A percentile compares a stretch with the other conserved stretches of the same genome.
Evolutionary conservation across 2,888 invertebrate genomes (phyloP).

Genomic region (Nemurella pictetii): DNA sequence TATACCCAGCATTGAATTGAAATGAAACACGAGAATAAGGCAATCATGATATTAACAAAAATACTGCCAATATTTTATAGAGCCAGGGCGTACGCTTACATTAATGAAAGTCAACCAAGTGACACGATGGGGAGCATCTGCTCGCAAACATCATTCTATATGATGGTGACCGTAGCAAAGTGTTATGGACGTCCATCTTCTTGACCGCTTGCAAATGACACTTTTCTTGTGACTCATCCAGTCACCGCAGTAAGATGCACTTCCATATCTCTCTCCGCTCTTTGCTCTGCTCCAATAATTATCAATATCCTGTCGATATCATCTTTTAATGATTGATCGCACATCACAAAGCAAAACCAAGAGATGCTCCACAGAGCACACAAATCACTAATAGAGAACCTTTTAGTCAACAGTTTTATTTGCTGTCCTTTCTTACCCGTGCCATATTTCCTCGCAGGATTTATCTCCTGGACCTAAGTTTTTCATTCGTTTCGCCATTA

Average conservation of each 20-base stretch:
- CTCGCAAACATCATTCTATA: background rate
- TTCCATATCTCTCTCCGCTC: too few species aligned
- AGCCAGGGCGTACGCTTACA: background rate
- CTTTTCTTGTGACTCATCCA: too few species aligned
- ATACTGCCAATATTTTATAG: background rate
- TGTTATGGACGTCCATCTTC: background rate
- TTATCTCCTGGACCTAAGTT: conserved; percentile 17
- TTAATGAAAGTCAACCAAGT: background rate
- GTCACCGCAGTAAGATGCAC: too few species aligned
- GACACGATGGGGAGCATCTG: background rate
- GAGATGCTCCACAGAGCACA: background rate
- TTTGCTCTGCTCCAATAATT: background rate
- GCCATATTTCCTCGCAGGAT: conserved; percentile 3
- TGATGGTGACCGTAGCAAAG: background rate
- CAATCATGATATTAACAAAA: background rate
- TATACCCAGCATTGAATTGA: background rate
- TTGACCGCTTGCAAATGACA: too few species aligned
- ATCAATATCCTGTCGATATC: background rate
- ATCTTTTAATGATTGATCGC: background rate
- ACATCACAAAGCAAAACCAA: background rate
- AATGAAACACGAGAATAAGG: background rate
- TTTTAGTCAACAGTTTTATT: conserved; percentile 26
- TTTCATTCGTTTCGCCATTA: conserved; percentile 18
- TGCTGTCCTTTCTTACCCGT: conserved; percentile 5
- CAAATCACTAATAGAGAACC: conserved; percentile 14